phyloP scores from a whole-genome alignment of 2,797 vertebrate species.

The Craterocephalus amniculus region DNA sequence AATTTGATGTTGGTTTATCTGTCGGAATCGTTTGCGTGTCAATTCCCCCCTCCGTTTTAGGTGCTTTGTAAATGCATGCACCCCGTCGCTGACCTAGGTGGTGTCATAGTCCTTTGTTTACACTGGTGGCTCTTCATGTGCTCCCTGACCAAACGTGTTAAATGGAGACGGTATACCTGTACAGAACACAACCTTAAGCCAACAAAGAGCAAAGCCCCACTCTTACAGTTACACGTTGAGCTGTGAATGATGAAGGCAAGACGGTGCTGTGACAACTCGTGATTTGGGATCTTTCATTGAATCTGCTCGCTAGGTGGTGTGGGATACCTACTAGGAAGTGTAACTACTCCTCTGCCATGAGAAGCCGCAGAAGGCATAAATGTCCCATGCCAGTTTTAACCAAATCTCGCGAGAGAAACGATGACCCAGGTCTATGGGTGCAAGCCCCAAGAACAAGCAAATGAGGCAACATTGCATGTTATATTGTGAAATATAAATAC shows the following conservation, averaged over 20 bases:
- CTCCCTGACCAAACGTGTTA: conserved; percentile 12
- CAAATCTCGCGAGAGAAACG: conserved; percentile 23
- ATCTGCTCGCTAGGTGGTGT: conserved; percentile 75
- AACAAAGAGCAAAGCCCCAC: conserved; percentile 9
- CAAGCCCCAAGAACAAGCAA: neutral
- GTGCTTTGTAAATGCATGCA: conserved; percentile 6
- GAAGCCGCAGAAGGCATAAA: conserved; percentile 15
- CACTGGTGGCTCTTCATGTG: conserved; percentile 54
- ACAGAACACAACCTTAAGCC: conserved; percentile 4
- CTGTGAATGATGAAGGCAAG: conserved; percentile 16
- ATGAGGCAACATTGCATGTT: neutral
- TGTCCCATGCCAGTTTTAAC: neutral
- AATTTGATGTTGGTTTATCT: conserved; percentile 34
- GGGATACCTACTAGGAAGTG: conserved; percentile 66
- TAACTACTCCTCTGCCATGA: conserved; percentile 24
- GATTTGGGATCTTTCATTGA: conserved; percentile 18
- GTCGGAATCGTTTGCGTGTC: neutral
- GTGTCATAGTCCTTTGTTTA: conserved; percentile 69
- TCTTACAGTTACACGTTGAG: neutral
- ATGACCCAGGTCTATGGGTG: neutral
- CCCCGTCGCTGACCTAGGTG: conserved; percentile 21
- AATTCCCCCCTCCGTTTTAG: neutral
- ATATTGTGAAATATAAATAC: neutral
- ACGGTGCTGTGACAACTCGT: conserved; percentile 49
- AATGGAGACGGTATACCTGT: conserved; percentile 24